Conservation (phyloP, 2,888 invertebrate species). For the Trichopoda pennipes region DNA sequence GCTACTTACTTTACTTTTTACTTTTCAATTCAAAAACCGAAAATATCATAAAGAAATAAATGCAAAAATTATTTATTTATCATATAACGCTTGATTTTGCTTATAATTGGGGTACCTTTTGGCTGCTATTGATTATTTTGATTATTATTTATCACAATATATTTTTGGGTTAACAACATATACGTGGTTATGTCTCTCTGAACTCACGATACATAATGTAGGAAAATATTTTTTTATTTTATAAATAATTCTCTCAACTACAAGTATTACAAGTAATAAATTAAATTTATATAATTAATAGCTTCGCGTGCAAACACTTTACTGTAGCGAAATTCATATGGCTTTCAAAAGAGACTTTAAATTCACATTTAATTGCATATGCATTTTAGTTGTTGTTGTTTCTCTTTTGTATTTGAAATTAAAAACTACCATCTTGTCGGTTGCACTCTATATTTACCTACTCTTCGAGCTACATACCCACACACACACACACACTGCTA, state of each 20-base stretch:
- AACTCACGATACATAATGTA: not conserved
- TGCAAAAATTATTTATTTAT: too few species aligned
- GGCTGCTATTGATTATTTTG: too few species aligned
- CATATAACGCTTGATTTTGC: too few species aligned
- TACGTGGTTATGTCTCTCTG: too few species aligned
- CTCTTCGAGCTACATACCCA: not conserved
- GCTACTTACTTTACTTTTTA: too few species aligned
- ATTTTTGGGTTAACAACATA: too few species aligned
- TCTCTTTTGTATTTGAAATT: conserved; percentile 6
- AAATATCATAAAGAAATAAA: too few species aligned
- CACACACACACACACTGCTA: not conserved
- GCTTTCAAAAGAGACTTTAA: not conserved
- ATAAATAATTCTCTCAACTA: not conserved
- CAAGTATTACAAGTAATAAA: conserved; percentile 37
- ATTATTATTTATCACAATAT: too few species aligned
- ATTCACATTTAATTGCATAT: conserved; percentile 28
- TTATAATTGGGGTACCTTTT: too few species aligned
- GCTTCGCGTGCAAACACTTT: conserved; percentile 3
- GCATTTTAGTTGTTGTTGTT: not conserved
- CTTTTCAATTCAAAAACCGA: too few species aligned
- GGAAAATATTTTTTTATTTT: not conserved
- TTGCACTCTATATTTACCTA: not conserved
- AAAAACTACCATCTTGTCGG: not conserved
- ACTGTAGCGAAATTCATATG: conserved; percentile 2
- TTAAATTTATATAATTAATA: conserved; percentile 26